Evolutionary conservation across 2,888 invertebrate species (phyloP), one percentile per base, ranked within the genome.

Genomic region (Leptinotarsa haldemani): DNA sequence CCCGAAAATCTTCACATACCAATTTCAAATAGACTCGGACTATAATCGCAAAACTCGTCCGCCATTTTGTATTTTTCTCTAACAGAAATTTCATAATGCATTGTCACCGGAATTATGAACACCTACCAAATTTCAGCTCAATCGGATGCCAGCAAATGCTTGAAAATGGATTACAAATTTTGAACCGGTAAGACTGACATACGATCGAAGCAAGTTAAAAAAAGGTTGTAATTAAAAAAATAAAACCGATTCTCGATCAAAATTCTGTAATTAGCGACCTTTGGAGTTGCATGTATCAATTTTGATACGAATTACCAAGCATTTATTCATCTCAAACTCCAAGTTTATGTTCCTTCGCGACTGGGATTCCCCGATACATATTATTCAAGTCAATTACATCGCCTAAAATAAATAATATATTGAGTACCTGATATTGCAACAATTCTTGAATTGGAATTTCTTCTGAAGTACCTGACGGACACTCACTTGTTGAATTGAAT

Each of bases 241-340:
- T 48, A 48, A 48, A 48, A 48, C 16, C 48, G 48, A 48, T 16
- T 48, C 48, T 15, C 48, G 16, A 48, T 48, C 16, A 16, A 48
- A 48, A 53, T 53, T 53, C 53, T 53, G 16, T 53, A 53, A 53
- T 53, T 53, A 53, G 18, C 53, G 53, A 53, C 53, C 53, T 53
- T 53, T 53, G 53, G 16, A 53, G 53, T 53, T 9, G 53, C 53
- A 53, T 53, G 53, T 53, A 25, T 25, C 18, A 9, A 53, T 53
- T 53, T n/a, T 53, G 15, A 53, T 53, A 15, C n/a, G 53, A 53
- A 53, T 53, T 53, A 53, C 53, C 53, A 53, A 53, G n/a, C 53
- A 15, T 9, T n/a, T 53, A 53, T 53, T 53, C 53, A 53, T 53
- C 53, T 53, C 53, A 53, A 53, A 53, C 53, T 53, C 18, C 18